Percentiles rank a stretch among this genome's conserved stretches.
phyloP scores from a whole-genome alignment of 2,888 invertebrate genomes.

The Harpalus rubripes region DNA sequence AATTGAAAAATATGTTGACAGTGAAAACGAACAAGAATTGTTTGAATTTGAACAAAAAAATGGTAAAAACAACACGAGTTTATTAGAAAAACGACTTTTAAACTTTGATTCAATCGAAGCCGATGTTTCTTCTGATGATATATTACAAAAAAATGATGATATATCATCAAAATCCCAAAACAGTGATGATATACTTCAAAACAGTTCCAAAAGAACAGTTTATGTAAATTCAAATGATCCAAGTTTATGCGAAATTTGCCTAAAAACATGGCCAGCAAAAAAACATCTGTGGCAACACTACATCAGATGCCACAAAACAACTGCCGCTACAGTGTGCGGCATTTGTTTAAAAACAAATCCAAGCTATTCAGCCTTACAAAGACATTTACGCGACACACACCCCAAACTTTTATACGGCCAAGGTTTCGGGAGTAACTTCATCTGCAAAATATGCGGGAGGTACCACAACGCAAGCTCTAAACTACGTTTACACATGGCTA shows the following conservation, averaged over 20 bases:
- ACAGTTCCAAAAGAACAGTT: slow-evolving; percentile 77
- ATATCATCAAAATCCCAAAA: slow-evolving; percentile 69
- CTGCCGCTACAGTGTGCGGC: slow-evolving; percentile 81
- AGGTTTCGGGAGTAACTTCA: slow-evolving; percentile 80
- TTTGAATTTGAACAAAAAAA: neutral
- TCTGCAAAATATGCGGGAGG: slow-evolving; percentile 79
- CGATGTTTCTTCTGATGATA: no score
- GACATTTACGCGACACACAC: slow-evolving; percentile 78
- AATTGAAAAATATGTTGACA: neutral
- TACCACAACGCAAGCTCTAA: slow-evolving; percentile 82
- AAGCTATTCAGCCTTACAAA: slow-evolving; percentile 78
- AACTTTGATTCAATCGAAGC: neutral
- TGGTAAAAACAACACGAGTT: slow-evolving; percentile 21
- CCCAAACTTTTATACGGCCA: slow-evolving; percentile 77
- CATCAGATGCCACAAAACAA: slow-evolving; percentile 80
- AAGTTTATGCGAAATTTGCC: slow-evolving; percentile 80
- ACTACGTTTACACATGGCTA: slow-evolving; percentile 79
- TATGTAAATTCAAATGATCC: slow-evolving; percentile 79
- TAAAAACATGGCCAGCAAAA: slow-evolving; percentile 81
- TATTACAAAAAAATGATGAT: neutral
- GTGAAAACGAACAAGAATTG: neutral
- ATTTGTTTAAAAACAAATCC: slow-evolving; percentile 80
- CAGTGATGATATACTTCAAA: slow-evolving; percentile 70
- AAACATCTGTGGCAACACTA: slow-evolving; percentile 82
- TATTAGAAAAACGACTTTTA: slow-evolving; percentile 39